Evolutionary conservation across 2,888 invertebrate species (phyloP), one percentile per base, ranked within the genome.

Genomic region (Cerastis leucographa): DNA sequence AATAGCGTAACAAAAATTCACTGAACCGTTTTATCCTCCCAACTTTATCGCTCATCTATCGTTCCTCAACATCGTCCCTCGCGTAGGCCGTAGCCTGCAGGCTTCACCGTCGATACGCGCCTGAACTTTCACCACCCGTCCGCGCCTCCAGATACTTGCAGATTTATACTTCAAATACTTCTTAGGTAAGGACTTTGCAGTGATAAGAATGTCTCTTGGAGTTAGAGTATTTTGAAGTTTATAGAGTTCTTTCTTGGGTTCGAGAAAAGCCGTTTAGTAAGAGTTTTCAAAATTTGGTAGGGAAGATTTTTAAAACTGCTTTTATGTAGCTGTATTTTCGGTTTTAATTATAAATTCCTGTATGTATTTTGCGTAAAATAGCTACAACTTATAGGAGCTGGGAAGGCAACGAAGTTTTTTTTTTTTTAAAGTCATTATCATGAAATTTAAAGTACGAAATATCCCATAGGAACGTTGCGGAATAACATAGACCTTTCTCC

Each of bases 121-220:
- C 85, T 91, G 90, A 93, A 95, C 95, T 95, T 95, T 95, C 95
- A 93, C 94, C 93, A 90, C 91, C 89, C 93, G 94, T 93, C 93
- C 87, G 89, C 92, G 88, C 91, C 91, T 91, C 91, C 85, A 93
- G 92, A 93, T 91, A 92, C 84, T 84, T 87, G 73, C 68, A 89
- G 90, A 93, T 94, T 94, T 94, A 94, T 94, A 90, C 90, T 88
- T 87, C 82, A 83, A 86, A 83, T 81, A 81, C 87, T 88, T 85
- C 86, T 84, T 82, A 86, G 85, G 87, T 88, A 80, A 79, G 87
- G 84, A 91, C 90, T 89, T 88, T 87, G 81, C 46, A 11, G 5
- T 66, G 88, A 86, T 87, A 85, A 85, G 71, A 79, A 42, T 83
- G 77, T 86, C 85, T 61, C 69, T 76, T 82, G 44, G 12, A 42